A percentile compares a stretch with the other conserved stretches of the same genome.
These are phyloP conservation scores for Synergus itoensis DNA, from an alignment of 2,888 invertebrate species.

Conservation along the genomic window DNA sequence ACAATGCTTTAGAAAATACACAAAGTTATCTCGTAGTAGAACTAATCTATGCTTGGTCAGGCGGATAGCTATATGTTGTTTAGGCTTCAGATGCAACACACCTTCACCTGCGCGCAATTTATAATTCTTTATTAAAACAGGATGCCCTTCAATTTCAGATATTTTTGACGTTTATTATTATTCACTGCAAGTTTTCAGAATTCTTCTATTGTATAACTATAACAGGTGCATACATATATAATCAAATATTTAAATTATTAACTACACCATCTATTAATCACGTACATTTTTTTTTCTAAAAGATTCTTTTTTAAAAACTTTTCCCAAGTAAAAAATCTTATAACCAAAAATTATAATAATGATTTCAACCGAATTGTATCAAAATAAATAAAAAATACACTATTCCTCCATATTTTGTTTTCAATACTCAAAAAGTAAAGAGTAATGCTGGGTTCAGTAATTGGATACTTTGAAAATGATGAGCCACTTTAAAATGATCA, in stretches of 20 bases:
- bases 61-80: constrained; percentile 7
- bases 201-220: neutral
- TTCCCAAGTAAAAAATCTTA: too few relatives aligned
- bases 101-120: constrained; percentile 14
- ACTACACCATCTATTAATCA: too few relatives aligned
- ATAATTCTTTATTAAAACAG: constrained; percentile 27
- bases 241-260: neutral
- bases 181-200: neutral
- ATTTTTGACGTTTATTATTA: neutral
- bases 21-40: constrained; percentile 13
- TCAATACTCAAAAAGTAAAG: too few relatives aligned
- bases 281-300: too few relatives aligned
- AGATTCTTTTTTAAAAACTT: too few relatives aligned
- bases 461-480: too few relatives aligned
- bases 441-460: too few relatives aligned
- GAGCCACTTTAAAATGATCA: too few relatives aligned
- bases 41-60: constrained; percentile 36
- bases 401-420: too few relatives aligned
- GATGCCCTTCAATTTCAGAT: constrained; percentile 13
- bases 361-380: too few relatives aligned
- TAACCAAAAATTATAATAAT: too few relatives aligned
- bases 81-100: constrained; percentile 1
- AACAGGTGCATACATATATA: neutral
- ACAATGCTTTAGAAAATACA: neutral
- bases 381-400: too few relatives aligned